Evolutionary conservation across 2,797 vertebrate species (phyloP), one percentile per base, ranked within the genome.

Genomic region (Apogon talboti): DNA sequence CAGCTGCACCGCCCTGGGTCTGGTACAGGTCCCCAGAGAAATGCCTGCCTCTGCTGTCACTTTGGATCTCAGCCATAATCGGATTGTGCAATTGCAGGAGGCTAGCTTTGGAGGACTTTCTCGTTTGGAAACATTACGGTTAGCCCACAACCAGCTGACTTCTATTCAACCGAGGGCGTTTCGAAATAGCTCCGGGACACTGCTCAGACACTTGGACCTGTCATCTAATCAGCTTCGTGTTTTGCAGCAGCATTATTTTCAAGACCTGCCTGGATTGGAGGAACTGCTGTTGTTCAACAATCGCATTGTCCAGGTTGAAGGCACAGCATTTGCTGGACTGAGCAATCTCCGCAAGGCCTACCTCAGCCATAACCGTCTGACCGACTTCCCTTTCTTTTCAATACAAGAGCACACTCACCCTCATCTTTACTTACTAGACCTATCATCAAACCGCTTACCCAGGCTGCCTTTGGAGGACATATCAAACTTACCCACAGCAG

Each of bases 251-350:
- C 93, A 95, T 52, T 94, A 94, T 71, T 97, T 99, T 4, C 84
- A 91, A 0, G 92, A 91, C 0, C 81, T 99, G 56, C 76, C 87
- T 0, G 92, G 87, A 14, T 65, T 99, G 61, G 91, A 97, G 86
- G 95, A 93, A 53, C 87, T 99, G 42, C 89, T 98, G 66, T 94
- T 99, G 43, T 98, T 95, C 81, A 94, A 97, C 80, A 99, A 99
- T 87, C 86, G 64, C 21, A 94, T 99, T 1, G 45, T 44, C 0
- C 88, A 54, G 0, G 92, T 99, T 66, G 96, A 97, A 38, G 87
- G 88, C 71, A 65, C 79, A 0, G 94, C 95, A 24, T 93, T 99
- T 21, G 40, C 73, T 0, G 87, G 85, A 53, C 89, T 97, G 78
- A 70, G 78, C 0, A 79, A 82, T 15, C 94, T 99, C 51, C 85